Evolutionary conservation across 2,113 vertebrate genomes (phyloP), one percentile per base, ranked within the genome.

Genomic region (Athene noctua): DNA sequence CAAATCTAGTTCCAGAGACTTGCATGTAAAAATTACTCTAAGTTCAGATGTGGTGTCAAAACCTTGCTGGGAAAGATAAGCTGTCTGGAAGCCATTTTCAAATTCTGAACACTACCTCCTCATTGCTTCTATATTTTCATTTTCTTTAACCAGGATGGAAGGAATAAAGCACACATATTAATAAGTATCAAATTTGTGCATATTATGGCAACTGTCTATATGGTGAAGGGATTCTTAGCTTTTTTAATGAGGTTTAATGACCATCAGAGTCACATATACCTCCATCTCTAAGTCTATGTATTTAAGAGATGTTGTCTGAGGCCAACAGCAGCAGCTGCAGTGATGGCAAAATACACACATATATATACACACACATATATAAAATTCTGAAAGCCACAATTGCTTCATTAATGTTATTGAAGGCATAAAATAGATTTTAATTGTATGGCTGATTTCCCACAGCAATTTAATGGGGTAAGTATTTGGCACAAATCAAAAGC

Each of bases 401-500:
- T 95, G 80, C 90, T 97, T 95, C 93, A 95, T 94, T 91, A 97
- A 82, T 2, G 1, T 95, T 96, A 90, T 67, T 93, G 75, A 95
- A 94, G 71, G 12, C 49, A 94, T 88, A 93, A 96, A 96, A 81
- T 90, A 92, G 62, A 62, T 90, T 96, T 97, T 96, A 96, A 96
- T 96, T 92, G 84, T 91, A 86, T 95, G 95, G 67, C 62, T 87
- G 96, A 95, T 96, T 96, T 97, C 93, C 97, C 92, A 92, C 68
- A 84, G 81, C 74, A 72, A 54, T 94, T 94, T 97, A 96, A 96
- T 96, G 74, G 81, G 66, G 77, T 88, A 97, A 94, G 92, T 54
- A 74, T 95, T 97, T 97, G 92, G 90, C 88, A 96, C 96, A 13
- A 97, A 96, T 95, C 93, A 96, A 96, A 96, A 95, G 93, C 93